Base-by-base conservation (phyloP, 2,797 vertebrate genomes). In the Neomorphus geoffroyi region DNA sequence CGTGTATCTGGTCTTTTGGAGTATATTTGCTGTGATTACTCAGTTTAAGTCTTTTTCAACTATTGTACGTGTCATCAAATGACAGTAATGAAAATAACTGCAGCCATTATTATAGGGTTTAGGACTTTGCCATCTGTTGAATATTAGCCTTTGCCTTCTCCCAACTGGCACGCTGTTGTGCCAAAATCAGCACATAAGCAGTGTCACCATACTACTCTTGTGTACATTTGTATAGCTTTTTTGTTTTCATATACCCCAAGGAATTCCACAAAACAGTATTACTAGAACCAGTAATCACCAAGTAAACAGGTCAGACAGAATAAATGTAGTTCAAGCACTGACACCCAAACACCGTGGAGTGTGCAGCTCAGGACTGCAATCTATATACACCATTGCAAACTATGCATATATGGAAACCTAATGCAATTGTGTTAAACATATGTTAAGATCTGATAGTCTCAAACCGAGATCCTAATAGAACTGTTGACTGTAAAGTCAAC, bases 111-210 rank as follows among this genome's bases (percentile, higher is more conserved):
- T 97, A 96, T 35, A 94, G 96, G 93, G 92, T 96, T 97, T 95
- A 97, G 95, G 95, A 94, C 93, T 96, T 92, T 90, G 69, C 97
- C 97, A 98, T 98, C 98, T 98, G 97, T 97, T 97, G 96, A 96
- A 78, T 96, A 97, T 98, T 98, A 98, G 96, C 97, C 97, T 97
- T 97, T 98, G 97, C 91, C 95, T 96, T 97, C 66, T 86, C 89
- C 70, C 96, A 97, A 97, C 86, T 97, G 97, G 89, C 83, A 94
- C 43, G 46, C 32, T 77, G 83, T 35, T 66, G 48, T 95, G 96
- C 92, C 96, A 96, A 96, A 96, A 93, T 83, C 7, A 4, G 83
- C 70, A 57, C 56, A 75, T 65, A 85, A 82, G 33, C 69, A 50
- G 48, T 54, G 85, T 58, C 74, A 78, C 57, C 54, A 45, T 28